Base-by-base conservation (phyloP, 2,888 invertebrate genomes). In the Lucinisca nassula region DNA sequence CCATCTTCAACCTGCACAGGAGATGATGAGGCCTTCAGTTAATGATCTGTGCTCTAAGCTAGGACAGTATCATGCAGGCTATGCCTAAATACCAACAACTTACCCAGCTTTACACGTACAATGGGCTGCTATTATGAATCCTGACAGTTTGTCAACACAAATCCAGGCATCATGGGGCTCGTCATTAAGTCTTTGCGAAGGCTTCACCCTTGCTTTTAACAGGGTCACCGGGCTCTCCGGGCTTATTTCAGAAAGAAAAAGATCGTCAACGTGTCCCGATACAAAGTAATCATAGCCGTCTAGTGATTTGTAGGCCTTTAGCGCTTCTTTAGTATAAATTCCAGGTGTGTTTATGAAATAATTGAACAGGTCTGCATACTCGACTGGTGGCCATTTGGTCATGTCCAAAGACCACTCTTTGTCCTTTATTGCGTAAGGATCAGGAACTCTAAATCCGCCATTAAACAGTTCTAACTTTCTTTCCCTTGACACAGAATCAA, bases 291-390 rank as follows among this genome's bases (percentile, higher is more conserved):
- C 45, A 55, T 49, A 76, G 24, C 72, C 79, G 17, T 79, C 79
- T 3, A 79, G 72, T 24, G 79, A 79, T n/a, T 72, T 79, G 45
- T 79, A 79, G 24, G 79, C 72, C 32, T 79, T 70, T 10, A 79
- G 12, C 10, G 70, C 30, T 8, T 79, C 45, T 30, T 32, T 40
- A 0, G 79, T 79, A 32, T 79, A 72, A 49, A 72, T 8, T 51
- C 79, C 79, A 21, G 79, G 79, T 0, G 72, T 70, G 67, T 79
- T 67, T 17, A 79, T 45, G 24, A 70, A 40, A 32, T 79, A 79
- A 49, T 79, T 79, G 49, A 70, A 79, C 1, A 79, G 17, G 32
- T 79, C 45, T 0, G 21, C 40, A 30, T 79, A 70, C 32, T 30
- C 24, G 12, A 70, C 67, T 12, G 2, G 17, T 4, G 79, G 79